Evolutionary conservation across 2,888 invertebrate species (phyloP), one percentile per base, ranked within the genome.

Genomic region (Cosmopolites sordidus): DNA sequence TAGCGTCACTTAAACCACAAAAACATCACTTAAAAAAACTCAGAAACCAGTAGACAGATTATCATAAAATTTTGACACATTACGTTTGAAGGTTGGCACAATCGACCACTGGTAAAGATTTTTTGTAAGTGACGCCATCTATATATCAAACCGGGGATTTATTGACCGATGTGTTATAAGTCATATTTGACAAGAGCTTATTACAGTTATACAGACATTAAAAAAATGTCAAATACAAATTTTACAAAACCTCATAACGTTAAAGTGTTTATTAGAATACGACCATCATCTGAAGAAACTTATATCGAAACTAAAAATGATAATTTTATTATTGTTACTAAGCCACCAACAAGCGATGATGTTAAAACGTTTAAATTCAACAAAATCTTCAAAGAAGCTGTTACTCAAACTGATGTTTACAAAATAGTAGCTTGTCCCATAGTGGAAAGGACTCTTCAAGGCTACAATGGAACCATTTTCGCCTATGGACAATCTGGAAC

Each of bases 341-440:
- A 33, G 12, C 33, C n/a, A 9, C 11, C 2, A 12, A 3, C 12
- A 4, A 27, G 9, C 9, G 33, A 33, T 9, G 33, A 33, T 12
- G 4, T 12, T 9, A 33, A 94, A 73, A 81, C 83, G 0, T 98
- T 93, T 71, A 88, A 87, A 1, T 98, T 95, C 69, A 96, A 96
- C 73, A 86, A 88, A 17, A 91, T 95, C 11, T 98, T 95, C 73
- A 89, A 87, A 47, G 82, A 81, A 16, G 83, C 85, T 59, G 87
- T 91, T 0, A 84, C 86, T 54, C 89, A 91, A 80, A 80, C 90
- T 70, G 95, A 96, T 70, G 83, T 98, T 40, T 98, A 97, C 76
- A 89, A 95, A 64, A 85, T 90, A 66, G 91, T 94, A 0, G 96
- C 97, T 0, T 81, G 92, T 39, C 95, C 95, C 0, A 93, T 98